Evolutionary conservation across 2,888 invertebrate genomes (phyloP).

Genomic region (Odontothrips loti): DNA sequence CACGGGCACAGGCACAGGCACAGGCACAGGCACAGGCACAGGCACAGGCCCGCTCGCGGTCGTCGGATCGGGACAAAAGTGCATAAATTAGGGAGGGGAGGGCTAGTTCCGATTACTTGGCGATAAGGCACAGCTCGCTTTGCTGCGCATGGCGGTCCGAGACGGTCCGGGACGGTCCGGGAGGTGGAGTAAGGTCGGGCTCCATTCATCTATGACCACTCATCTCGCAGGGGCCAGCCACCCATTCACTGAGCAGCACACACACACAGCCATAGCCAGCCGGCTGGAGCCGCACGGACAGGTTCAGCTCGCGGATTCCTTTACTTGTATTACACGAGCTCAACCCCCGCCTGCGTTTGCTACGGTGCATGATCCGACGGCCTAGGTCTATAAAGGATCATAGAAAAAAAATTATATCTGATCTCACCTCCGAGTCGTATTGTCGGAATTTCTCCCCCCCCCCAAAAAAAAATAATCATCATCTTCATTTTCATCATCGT

Average conservation of each 20-base stretch:
- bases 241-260: no score
- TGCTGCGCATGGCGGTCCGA: neutral
- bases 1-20: neutral
- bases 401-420: no score
- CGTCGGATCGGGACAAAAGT: neutral
- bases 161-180: neutral
- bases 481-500: no score
- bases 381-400: no score
- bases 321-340: neutral
- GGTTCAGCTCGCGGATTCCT: neutral
- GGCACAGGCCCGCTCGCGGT: neutral
- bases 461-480: no score
- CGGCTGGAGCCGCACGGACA: neutral
- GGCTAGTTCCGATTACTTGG: constrained; percentile 24
- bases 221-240: no score
- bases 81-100: constrained; percentile 14
- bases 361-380: no score
- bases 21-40: neutral
- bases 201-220: neutral
- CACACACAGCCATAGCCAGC: no score
- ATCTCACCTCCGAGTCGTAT: no score
- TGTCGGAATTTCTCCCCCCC: no score
- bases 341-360: no score
- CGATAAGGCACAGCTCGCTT: neutral
- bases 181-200: neutral